Evolutionary conservation across 2,797 vertebrate species (phyloP), one percentile per base, ranked within the genome.

Genomic region (Amniataba percoides): DNA sequence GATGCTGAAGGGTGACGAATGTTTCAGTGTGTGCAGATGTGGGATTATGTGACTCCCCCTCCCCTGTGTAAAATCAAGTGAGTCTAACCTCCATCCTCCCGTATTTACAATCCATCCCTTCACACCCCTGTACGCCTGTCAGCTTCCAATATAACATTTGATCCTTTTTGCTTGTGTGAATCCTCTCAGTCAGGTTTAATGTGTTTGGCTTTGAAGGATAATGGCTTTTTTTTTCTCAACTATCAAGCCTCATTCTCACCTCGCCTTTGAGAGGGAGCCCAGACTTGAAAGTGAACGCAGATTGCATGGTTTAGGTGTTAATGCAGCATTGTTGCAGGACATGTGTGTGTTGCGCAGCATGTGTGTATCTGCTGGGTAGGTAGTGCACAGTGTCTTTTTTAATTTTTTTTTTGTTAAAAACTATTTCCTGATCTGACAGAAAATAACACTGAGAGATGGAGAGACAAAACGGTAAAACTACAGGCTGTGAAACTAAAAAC

Each of bases 141-240:
- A 9, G 43, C 31, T 31, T 36, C 63, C 2, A 27, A 73, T 79
- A 39, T 45, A 51, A 65, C 34, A 49, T 73, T 34, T 51, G 74
- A 72, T 69, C 42, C 46, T 10, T 10, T 74, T 60, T 65, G 39
- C 46, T 39, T 40, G 11, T n/a, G 58, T 76, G 67, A 64, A 58
- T 78, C 45, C 64, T 58, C 51, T 42, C 62, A 25, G 27, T 70
- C 46, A 40, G 63, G 34, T 68, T 78, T 51, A 71, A 81, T 66
- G 71, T 73, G 52, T 57, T 69, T 46, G 64, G 67, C 74, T 60
- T 76, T 73, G 15, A 69, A 45, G 34, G 40, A 85, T 78, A 83
- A 81, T 40, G 31, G 59, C 51, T 62, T 65, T 75, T 27, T 27
- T 27, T 49, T 56, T 66, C 52, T 71, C 23, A 67, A 45, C 61